Percentiles rank a stretch among this genome's conserved stretches.
phyloP scores from a whole-genome alignment of 2,888 invertebrate species.

The Ischnura elegans region DNA sequence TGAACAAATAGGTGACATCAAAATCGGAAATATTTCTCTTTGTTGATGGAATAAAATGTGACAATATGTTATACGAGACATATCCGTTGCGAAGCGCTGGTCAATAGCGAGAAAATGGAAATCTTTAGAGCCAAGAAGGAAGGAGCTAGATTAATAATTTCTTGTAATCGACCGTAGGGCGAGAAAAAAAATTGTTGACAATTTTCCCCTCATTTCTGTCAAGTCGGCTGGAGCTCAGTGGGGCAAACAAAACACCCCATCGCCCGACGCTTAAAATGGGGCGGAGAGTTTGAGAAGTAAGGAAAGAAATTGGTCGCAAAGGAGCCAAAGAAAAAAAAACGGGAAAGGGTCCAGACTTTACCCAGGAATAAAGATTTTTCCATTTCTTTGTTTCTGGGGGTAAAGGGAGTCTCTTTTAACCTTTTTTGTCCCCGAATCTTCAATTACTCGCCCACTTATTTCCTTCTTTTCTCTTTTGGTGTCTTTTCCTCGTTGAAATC shows the following conservation, averaged over 20 bases:
- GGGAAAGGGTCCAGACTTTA: not conserved
- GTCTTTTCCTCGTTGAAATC: too few relatives aligned
- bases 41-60: too few relatives aligned
- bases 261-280: constrained; percentile 6
- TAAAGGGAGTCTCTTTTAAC: not conserved
- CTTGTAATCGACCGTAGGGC: not conserved
- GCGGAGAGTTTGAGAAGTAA: not conserved
- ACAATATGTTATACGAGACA: too few relatives aligned
- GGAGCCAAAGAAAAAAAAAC: not conserved
- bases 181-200: not conserved
- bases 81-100: too few relatives aligned
- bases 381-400: not conserved
- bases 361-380: not conserved
- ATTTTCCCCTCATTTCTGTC: not conserved
- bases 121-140: not conserved
- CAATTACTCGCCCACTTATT: not conserved
- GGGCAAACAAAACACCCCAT: constrained; percentile 4
- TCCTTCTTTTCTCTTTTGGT: not conserved
- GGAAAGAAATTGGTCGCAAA: not conserved
- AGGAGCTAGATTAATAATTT: not conserved
- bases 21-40: too few relatives aligned
- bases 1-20: too few relatives aligned
- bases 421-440: not conserved
- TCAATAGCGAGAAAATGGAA: too few relatives aligned
- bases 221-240: not conserved